Conservation (phyloP, 2,888 invertebrate species). For the Beris chalybata region DNA sequence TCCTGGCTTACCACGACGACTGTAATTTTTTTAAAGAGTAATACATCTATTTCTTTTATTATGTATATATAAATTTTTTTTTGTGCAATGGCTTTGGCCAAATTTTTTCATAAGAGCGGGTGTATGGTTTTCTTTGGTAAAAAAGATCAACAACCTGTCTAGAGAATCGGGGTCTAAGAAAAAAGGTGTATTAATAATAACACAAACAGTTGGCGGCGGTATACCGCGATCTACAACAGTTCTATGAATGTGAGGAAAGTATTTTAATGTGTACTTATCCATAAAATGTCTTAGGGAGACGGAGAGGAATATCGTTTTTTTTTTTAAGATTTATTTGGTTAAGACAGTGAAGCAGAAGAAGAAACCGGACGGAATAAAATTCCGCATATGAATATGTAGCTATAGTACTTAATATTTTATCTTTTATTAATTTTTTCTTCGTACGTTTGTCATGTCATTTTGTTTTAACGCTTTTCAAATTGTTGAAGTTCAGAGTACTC, state of each 20-base stretch:
- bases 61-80: neutral
- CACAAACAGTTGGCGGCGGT: conserved; percentile 5
- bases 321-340: conserved; percentile 9
- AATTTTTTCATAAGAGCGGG: neutral
- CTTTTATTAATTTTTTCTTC: conserved; percentile 11
- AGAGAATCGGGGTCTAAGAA: conserved; percentile 17
- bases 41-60: conserved; percentile 5
- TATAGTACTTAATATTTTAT: conserved; percentile 14
- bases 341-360: conserved; percentile 12
- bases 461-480: conserved; percentile 10
- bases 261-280: conserved; percentile 25
- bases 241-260: conserved; percentile 28
- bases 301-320: conserved; percentile 11
- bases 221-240: conserved; percentile 3
- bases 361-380: conserved; percentile 21
- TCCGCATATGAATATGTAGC: conserved; percentile 14
- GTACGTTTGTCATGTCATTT: conserved; percentile 12
- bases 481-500: conserved; percentile 11
- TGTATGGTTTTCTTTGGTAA: conserved; percentile 2
- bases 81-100: conserved; percentile 1
- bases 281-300: conserved; percentile 6
- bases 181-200: conserved; percentile 19
- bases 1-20: neutral
- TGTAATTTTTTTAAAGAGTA: too few relatives aligned
- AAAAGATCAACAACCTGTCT: conserved; percentile 38